Percentiles rank a stretch among this genome's conserved stretches.
Evolutionary conservation across 2,113 vertebrate genomes (phyloP).

Genomic region (Puffinus mauretanicus): DNA sequence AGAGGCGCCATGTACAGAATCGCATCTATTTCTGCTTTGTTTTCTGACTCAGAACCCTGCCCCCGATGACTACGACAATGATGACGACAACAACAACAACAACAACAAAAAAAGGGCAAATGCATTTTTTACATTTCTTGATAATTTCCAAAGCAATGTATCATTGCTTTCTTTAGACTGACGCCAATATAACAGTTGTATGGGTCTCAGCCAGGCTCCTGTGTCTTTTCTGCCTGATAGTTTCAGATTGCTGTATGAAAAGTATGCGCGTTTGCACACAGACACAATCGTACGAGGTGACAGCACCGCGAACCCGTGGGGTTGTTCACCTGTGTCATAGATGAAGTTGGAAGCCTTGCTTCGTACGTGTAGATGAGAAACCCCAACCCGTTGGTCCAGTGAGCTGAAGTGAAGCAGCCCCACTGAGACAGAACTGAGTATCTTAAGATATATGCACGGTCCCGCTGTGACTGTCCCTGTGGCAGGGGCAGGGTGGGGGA

Average conservation of each 20-base stretch:
- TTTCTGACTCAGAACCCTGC: constrained; percentile 58
- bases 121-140: constrained; percentile 75
- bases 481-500: background rate
- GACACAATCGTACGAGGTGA: background rate
- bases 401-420: constrained; percentile 17
- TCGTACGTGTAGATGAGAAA: background rate
- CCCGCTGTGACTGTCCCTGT: background rate
- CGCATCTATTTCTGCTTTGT: constrained; percentile 58
- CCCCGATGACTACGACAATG: constrained; percentile 41
- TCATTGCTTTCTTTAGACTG: constrained; percentile 70
- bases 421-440: background rate
- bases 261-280: constrained; percentile 29
- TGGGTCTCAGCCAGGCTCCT: constrained; percentile 71
- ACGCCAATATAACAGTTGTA: constrained; percentile 66
- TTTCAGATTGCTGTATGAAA: constrained; percentile 55
- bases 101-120: constrained; percentile 70
- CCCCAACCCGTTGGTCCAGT: background rate
- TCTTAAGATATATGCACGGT: background rate
- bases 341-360: constrained; percentile 8
- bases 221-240: constrained; percentile 71
- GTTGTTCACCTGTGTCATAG: background rate
- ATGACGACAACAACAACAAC: constrained; percentile 23
- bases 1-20: constrained; percentile 49
- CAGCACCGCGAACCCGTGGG: background rate
- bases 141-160: constrained; percentile 72